Evolutionary conservation across 2,113 vertebrate genomes (phyloP).

Genomic region (Rattus rattus): DNA sequence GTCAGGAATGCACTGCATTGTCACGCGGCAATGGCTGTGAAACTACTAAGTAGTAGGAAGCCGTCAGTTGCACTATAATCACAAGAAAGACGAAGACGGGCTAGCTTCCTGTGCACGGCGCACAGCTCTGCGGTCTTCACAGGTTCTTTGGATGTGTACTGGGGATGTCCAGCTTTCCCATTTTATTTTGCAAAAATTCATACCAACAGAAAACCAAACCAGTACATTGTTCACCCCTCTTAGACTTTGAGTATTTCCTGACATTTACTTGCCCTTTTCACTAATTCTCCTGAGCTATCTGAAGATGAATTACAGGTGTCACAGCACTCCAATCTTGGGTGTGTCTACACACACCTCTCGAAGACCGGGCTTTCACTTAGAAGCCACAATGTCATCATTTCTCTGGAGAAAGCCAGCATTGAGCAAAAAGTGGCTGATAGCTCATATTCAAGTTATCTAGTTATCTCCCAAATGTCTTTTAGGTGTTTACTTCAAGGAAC

Average conservation of each 20-base stretch:
- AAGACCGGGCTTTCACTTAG: neutral
- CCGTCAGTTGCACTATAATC: neutral
- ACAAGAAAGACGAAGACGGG: neutral
- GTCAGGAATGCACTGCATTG: neutral
- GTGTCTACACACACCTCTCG: neutral
- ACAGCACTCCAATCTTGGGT: neutral
- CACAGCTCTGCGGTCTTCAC: neutral
- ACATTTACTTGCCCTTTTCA: neutral
- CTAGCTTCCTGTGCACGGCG: too few relatives aligned
- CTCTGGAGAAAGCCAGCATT: neutral
- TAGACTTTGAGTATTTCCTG: constrained; percentile 32
- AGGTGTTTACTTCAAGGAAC: neutral
- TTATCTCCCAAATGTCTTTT: constrained; percentile 10
- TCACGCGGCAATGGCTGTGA: neutral
- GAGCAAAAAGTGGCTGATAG: neutral
- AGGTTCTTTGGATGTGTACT: neutral
- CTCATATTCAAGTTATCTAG: constrained; percentile 12
- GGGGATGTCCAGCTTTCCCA: neutral
- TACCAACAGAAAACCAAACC: constrained; percentile 12
- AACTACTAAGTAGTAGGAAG: neutral
- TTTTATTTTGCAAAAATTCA: neutral
- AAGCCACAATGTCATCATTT: neutral
- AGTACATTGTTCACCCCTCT: neutral
- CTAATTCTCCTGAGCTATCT: neutral
- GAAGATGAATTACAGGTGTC: neutral